Conservation (phyloP, 2,888 invertebrate genomes). For the Mimachlamys varia region DNA sequence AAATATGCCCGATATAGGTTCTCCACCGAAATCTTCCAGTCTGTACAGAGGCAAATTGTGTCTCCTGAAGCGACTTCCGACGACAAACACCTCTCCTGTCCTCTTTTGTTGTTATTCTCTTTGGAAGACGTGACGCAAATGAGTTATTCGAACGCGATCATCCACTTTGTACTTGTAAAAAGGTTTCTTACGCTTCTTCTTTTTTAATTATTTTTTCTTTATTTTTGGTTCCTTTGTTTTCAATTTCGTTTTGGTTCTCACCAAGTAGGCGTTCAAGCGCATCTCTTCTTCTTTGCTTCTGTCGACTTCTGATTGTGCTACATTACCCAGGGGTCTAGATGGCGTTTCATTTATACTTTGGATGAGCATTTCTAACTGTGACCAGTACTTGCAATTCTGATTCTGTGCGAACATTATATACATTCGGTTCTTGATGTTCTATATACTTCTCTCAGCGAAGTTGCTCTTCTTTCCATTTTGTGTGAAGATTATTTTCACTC, state of each 20-base stretch:
- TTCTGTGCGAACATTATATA: slow-evolving; percentile 43
- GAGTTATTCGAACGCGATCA: slow-evolving; percentile 50
- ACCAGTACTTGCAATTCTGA: slow-evolving; percentile 39
- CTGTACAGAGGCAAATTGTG: slow-evolving; percentile 46
- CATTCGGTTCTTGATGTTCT: slow-evolving; percentile 42
- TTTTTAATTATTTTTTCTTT: slow-evolving; percentile 29
- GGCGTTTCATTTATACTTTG: slow-evolving; percentile 43
- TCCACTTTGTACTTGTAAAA: slow-evolving; percentile 46
- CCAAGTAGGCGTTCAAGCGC: slow-evolving; percentile 41
- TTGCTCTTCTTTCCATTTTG: slow-evolving; percentile 46
- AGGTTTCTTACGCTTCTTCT: neutral
- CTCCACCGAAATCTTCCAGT: slow-evolving; percentile 43
- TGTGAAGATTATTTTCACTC: slow-evolving; percentile 45
- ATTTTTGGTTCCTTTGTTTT: neutral
- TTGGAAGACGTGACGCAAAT: slow-evolving; percentile 45
- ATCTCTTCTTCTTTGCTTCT: slow-evolving; percentile 46
- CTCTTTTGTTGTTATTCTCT: slow-evolving; percentile 53
- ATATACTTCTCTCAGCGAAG: slow-evolving; percentile 44
- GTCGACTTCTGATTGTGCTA: slow-evolving; percentile 42
- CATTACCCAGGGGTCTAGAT: slow-evolving; percentile 35
- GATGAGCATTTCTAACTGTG: slow-evolving; percentile 36
- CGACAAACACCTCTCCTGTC: slow-evolving; percentile 49
- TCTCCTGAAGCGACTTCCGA: slow-evolving; percentile 42
- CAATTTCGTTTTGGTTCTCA: slow-evolving; percentile 39
- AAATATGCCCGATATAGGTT: slow-evolving; percentile 41